Evolutionary conservation across 1,140 invertebrate genomes (phyloP).

Genomic region (Sipha flava): DNA sequence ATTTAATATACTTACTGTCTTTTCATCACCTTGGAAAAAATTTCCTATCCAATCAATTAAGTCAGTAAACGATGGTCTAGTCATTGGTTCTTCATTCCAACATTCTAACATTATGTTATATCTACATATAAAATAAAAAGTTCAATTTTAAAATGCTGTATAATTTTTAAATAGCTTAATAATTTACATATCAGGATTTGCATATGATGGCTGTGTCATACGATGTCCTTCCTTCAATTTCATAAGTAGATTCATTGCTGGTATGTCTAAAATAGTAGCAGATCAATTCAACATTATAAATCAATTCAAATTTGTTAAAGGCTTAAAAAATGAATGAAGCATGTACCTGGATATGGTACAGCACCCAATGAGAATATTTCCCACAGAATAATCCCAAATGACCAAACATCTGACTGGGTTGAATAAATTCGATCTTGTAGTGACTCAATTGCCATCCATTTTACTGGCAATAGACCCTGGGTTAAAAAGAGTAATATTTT

Average conservation of each 20-base stretch:
- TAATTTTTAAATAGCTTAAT: background rate
- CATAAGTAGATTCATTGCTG: constrained; percentile 60
- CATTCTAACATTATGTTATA: constrained; percentile 78
- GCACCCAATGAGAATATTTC: constrained; percentile 84
- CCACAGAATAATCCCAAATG: constrained; percentile 88
- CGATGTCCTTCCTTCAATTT: constrained; percentile 74
- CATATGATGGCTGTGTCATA: constrained; percentile 73
- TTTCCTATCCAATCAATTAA: constrained; percentile 64
- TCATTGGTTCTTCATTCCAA: constrained; percentile 68
- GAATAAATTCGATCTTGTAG: constrained; percentile 71
- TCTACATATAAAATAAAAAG: constrained; percentile 45
- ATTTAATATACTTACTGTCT: constrained; percentile 58
- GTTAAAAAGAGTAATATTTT: constrained; percentile 40
- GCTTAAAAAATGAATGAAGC: background rate
- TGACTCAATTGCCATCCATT: constrained; percentile 77
- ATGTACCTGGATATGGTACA: constrained; percentile 73
- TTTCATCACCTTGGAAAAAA: constrained; percentile 71
- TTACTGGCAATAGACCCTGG: constrained; percentile 67
- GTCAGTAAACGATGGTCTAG: constrained; percentile 67
- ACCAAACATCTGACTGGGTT: constrained; percentile 86
- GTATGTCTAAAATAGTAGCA: constrained; percentile 50
- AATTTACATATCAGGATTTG: constrained; percentile 63
- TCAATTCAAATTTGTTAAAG: background rate
- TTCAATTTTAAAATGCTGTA: constrained; percentile 12
- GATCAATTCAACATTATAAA: background rate